Base-by-base conservation (phyloP, 2,797 vertebrate genomes). In the Bufotes viridis region DNA sequence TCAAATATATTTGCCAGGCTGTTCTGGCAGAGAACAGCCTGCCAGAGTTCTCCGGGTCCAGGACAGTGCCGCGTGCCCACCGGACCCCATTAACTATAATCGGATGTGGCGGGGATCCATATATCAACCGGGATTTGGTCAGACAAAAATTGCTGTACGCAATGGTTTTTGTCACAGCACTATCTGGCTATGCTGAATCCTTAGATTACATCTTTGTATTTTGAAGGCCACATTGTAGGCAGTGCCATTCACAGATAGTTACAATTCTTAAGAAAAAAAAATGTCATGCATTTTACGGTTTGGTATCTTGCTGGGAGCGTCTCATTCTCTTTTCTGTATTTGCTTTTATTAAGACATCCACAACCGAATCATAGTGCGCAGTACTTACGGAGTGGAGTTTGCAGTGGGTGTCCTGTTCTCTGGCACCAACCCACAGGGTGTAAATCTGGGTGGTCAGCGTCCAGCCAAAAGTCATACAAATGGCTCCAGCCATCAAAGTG, bases 401-500 rank as follows among this genome's bases (percentile, higher is more conserved):
- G 98, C 67, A 99, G 91, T 0, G 96, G 96, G 91, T 99, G 98
- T 85, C 96, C 96, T 0, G 98, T 99, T 88, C 95, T 96, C 85
- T 97, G 97, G 91, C 98, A 99, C 98, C 98, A 99, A 93, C 97
- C 97, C 0, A 95, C 96, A 0, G 98, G 98, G 86, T 99, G 98
- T 91, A 99, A 94, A 91, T 99, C 98, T 0, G 97, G 97, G 90
- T 99, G 96, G 93, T 99, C 98, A 0, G 96, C 97, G 78, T 99
- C 98, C 87, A 98, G 96, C 98, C 98, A 99, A 94, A 99, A 98
- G 88, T 99, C 98, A 81, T 98, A 99, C 85, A 97, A 91, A 0
- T 98, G 96, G 93, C 96, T 99, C 97, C 98, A 99, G 90, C 98
- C 98, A 0, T 99, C 98, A 91, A 99, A 99, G 93, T 98, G 97